Evolutionary conservation across 2,888 invertebrate genomes (phyloP).

Genomic region (Eurytoma adleriae): DNA sequence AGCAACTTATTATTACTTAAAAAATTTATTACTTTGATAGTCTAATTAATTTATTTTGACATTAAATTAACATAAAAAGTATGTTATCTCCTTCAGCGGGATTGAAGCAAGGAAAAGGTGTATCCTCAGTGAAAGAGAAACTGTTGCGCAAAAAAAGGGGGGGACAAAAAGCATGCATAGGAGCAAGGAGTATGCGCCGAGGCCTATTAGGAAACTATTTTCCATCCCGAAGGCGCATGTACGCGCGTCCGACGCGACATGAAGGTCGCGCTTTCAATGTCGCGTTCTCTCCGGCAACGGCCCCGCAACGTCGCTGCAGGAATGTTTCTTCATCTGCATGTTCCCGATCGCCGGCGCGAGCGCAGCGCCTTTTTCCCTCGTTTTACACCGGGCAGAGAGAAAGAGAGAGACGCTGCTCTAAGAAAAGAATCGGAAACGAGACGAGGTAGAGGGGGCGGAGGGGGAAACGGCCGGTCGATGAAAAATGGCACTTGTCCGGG

Average conservation of each 20-base stretch:
- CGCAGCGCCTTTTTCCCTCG: slow-evolving; percentile 14
- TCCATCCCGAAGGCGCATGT: slow-evolving; percentile 8
- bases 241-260: slow-evolving; percentile 12
- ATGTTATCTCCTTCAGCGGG: too few species aligned
- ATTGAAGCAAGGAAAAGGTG: not conserved
- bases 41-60: too few species aligned
- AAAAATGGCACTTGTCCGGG: slow-evolving; percentile 66
- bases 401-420: not conserved
- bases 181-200: not conserved
- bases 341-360: slow-evolving; percentile 25
- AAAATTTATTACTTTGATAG: too few species aligned
- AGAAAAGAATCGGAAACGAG: not conserved
- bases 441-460: not conserved
- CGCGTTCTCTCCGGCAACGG: slow-evolving; percentile 8
- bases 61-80: too few species aligned
- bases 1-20: too few species aligned
- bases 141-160: not conserved
- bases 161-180: not conserved
- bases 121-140: not conserved
- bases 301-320: slow-evolving; percentile 10
- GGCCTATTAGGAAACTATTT: slow-evolving; percentile 50
- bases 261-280: slow-evolving; percentile 48
- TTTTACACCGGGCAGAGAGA: slow-evolving; percentile 6
- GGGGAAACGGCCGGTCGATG: slow-evolving; percentile 61
- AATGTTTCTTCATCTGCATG: slow-evolving; percentile 51